These are phyloP conservation scores for Trachythela sp. DNA, from an alignment of 64 coral and sea anemone genomes.

Conservation along the genomic window DNA sequence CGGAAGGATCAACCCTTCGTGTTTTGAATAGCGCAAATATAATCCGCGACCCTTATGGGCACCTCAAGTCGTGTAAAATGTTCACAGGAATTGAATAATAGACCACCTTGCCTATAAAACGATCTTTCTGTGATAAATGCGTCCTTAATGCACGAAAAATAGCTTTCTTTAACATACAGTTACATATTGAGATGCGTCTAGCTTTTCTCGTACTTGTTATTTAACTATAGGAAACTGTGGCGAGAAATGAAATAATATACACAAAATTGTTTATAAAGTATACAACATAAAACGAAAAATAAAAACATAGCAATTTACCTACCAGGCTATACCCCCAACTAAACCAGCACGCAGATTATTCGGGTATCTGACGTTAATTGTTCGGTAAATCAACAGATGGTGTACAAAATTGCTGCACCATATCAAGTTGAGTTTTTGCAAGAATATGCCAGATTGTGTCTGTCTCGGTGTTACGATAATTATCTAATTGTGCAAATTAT, in stretches of 20 bases:
- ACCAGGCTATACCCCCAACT: too few relatives aligned
- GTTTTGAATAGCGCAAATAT: not conserved
- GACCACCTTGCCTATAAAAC: not conserved
- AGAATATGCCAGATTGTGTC: not conserved
- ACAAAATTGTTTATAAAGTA: too few relatives aligned
- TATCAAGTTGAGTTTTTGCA: not conserved
- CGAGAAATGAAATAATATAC: too few relatives aligned
- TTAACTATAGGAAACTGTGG: too few relatives aligned
- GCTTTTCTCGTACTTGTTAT: too few relatives aligned
- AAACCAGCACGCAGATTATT: too few relatives aligned
- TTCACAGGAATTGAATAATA: too few relatives aligned
- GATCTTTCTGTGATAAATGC: not conserved
- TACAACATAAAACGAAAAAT: too few relatives aligned
- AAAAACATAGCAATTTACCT: too few relatives aligned
- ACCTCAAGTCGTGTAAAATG: too few relatives aligned
- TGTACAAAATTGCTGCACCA: not conserved
- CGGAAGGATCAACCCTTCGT: not conserved
- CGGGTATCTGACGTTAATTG: not conserved
- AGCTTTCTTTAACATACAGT: not conserved
- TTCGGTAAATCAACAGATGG: not conserved
- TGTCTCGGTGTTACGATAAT: too few relatives aligned
- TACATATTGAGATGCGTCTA: too few relatives aligned
- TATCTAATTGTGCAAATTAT: not conserved
- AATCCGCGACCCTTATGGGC: not conserved
- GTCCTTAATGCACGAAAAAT: not conserved